phyloP scores from a whole-genome alignment of 2,797 vertebrate genomes.

The Lates japonicus region DNA sequence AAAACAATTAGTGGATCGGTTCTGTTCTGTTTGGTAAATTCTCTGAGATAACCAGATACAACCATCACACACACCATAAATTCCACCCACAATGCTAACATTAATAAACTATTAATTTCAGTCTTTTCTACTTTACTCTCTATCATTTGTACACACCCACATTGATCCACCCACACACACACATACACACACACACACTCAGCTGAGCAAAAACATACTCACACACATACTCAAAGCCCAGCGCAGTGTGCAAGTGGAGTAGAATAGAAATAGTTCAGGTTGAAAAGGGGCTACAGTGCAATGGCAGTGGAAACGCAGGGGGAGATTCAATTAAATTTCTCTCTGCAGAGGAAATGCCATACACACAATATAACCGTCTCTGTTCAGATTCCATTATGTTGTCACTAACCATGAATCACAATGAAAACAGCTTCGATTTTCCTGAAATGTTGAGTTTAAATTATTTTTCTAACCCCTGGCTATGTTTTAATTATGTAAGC shows the following conservation, averaged over 20 bases:
- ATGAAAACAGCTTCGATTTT: constrained; percentile 74
- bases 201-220: constrained; percentile 20
- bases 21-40: constrained; percentile 70
- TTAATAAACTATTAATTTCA: too few species aligned
- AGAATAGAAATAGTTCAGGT: too few species aligned
- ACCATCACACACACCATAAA: constrained; percentile 60
- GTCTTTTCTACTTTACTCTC: constrained; percentile 42
- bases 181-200: background rate
- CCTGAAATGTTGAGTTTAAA: constrained; percentile 71
- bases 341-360: too few species aligned
- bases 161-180: constrained; percentile 26
- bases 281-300: too few species aligned
- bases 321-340: too few species aligned
- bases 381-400: constrained; percentile 79
- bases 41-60: constrained; percentile 70
- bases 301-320: too few species aligned
- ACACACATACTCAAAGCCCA: constrained; percentile 28
- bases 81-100: constrained; percentile 58
- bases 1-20: constrained; percentile 78
- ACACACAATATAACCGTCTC: constrained; percentile 68
- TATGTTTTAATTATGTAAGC: too few species aligned
- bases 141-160: constrained; percentile 45
- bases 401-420: constrained; percentile 78
- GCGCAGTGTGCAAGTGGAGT: too few species aligned
- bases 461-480: too few species aligned